Conservation (phyloP, 2,113 vertebrate genomes). For the Numenius arquata region DNA sequence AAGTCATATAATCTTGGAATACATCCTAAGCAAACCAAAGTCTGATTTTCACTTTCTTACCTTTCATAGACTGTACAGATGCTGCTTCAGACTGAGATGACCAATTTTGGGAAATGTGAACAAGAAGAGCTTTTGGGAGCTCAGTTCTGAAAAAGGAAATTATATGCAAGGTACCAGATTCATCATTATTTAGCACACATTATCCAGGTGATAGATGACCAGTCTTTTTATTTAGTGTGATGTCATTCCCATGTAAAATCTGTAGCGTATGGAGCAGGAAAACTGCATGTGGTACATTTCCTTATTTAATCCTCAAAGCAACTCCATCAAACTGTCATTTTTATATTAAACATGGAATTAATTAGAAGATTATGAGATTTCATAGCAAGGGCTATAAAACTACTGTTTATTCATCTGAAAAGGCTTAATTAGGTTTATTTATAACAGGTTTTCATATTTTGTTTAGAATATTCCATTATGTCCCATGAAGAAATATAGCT, state of each 20-base stretch:
- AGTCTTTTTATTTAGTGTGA: not conserved
- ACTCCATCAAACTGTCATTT: conserved; percentile 3
- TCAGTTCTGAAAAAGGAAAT: not conserved
- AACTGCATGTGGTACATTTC: not conserved
- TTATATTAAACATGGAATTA: conserved; percentile 10
- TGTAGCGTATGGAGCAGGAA: not conserved
- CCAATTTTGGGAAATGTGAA: not conserved
- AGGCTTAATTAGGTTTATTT: conserved; percentile 37
- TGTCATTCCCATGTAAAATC: not conserved
- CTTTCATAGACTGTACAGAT: conserved; percentile 17
- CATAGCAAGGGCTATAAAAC: conserved; percentile 24
- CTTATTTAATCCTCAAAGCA: conserved; percentile 12
- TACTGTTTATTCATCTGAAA: conserved; percentile 56
- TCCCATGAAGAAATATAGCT: not conserved
- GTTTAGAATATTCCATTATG: not conserved
- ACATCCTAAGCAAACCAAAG: conserved; percentile 29
- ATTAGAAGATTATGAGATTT: conserved; percentile 43
- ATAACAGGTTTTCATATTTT: conserved; percentile 21
- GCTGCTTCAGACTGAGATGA: not conserved
- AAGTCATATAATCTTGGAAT: conserved; percentile 43
- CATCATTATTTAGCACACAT: not conserved
- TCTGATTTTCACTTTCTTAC: conserved; percentile 52
- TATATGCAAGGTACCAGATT: not conserved
- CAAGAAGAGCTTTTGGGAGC: not conserved
- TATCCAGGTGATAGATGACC: not conserved